phyloP scores from a whole-genome alignment of 2,888 invertebrate genomes.

The Cinara cedri region DNA sequence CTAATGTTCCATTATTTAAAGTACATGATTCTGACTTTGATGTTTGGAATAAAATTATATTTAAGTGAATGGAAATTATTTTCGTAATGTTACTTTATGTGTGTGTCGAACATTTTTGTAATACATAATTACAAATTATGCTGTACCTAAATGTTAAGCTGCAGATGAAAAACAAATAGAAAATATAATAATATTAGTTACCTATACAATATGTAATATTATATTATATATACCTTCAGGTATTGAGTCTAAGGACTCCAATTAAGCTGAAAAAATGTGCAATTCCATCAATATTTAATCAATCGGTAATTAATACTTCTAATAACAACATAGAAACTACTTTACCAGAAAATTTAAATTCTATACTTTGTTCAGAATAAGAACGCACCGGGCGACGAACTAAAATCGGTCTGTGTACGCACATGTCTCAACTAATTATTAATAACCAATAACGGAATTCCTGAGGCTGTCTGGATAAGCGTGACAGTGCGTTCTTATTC shows the following conservation, averaged over 20 bases:
- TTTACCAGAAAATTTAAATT: not conserved
- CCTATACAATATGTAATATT: not conserved
- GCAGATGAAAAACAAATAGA: conserved; percentile 1
- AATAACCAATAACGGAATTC: too few relatives aligned
- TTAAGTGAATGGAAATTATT: not conserved
- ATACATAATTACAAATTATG: not conserved
- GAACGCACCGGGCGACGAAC: too few relatives aligned
- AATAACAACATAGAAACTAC: not conserved
- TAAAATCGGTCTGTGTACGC: too few relatives aligned
- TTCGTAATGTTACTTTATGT: not conserved
- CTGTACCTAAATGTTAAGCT: not conserved
- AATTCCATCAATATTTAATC: conserved; percentile 6
- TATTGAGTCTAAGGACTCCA: conserved; percentile 1
- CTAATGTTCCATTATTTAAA: not conserved
- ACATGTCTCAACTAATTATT: too few relatives aligned
- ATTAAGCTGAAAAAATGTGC: not conserved
- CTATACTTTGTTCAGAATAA: too few relatives aligned
- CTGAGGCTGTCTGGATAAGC: too few relatives aligned
- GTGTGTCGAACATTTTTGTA: conserved; percentile 1
- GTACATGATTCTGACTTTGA: not conserved
- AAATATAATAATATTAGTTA: not conserved
- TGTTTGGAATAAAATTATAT: not conserved
- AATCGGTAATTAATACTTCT: conserved; percentile 7
- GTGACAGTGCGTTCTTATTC: too few relatives aligned
- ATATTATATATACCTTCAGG: not conserved